Evolutionary conservation across 2,888 invertebrate species (phyloP).

Genomic region (Strigamia transsilvanica): DNA sequence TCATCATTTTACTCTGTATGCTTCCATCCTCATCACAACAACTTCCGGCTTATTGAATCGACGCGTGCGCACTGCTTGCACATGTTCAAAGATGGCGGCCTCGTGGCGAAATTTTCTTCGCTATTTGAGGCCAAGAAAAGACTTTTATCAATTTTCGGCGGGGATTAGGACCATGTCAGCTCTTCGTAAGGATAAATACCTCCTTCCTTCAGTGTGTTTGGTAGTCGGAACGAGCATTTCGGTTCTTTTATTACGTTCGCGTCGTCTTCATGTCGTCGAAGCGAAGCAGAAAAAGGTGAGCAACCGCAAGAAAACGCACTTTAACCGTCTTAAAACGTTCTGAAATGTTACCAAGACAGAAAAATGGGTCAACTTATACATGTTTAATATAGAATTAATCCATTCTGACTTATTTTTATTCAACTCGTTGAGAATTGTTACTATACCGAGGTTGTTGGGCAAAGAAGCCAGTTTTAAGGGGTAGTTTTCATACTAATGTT

Average conservation of each 20-base stretch:
- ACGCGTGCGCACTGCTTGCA: not conserved
- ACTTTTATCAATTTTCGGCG: not conserved
- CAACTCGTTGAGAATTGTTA: not conserved
- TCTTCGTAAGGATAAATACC: constrained; percentile 37
- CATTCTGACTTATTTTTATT: too few relatives aligned
- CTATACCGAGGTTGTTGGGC: not conserved
- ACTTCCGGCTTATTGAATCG: not conserved
- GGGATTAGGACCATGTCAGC: not conserved
- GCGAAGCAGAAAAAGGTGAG: constrained; percentile 48
- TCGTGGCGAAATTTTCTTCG: constrained; percentile 42
- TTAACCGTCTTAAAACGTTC: not conserved
- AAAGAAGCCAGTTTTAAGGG: constrained; percentile 7
- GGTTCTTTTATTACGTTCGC: constrained; percentile 12
- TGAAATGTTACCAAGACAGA: not conserved
- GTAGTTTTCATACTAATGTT: not conserved
- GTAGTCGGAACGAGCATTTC: constrained; percentile 39
- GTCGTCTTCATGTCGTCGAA: constrained; percentile 41
- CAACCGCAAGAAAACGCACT: not conserved
- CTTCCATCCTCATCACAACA: constrained; percentile 6
- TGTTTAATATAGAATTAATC: too few relatives aligned
- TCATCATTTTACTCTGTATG: too few relatives aligned
- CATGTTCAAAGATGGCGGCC: constrained; percentile 34
- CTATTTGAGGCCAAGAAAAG: not conserved
- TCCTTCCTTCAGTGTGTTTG: constrained; percentile 8
- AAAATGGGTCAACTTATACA: too few relatives aligned